Base-by-base conservation (phyloP, 2,797 vertebrate genomes). In the Muscicapa striata region DNA sequence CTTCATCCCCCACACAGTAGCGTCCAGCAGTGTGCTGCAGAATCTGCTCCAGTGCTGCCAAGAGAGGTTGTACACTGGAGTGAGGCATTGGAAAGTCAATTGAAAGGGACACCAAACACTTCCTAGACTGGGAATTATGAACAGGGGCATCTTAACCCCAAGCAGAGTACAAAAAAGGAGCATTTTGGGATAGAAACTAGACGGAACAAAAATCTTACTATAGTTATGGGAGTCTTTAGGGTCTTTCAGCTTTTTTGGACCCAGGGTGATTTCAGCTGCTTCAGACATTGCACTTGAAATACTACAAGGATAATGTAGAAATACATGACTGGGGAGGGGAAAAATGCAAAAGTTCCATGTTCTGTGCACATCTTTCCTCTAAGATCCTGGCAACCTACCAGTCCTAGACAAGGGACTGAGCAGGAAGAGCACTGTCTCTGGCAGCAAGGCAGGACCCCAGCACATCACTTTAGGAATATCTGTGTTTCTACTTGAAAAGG, bases 1-100 rank as follows among this genome's bases (percentile, higher is more conserved):
- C 99, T 98, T 99, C 98, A 51, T 99, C 97, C 4, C 98, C 99
- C 15, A 99, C 98, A 52, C 99, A 99, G 94, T 98, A 99, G 80
- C 74, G 97, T 46, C 99, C 99, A 3, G 99, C 98, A 4, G 99
- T 99, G 92, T 98, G 94, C 96, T 98, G 98, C 85, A 99, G 97
- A 82, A 99, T 96, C 70, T 97, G 97, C 92, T 99, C 99, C 68
- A 99, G 97, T n/a, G 99, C 99, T 99, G 96, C 75, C 23, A 78
- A 94, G 74, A 97, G 70, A 96, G 40, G 41, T 57, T 54, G 58
- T 66, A 88, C 18, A 78, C 18, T 54, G 51, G 54, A 52, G 12
- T 95, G 69, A 94, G 78, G 62, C 83, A 94, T 5, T 46, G 43
- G 30, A 69, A 77, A 58, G 45, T 52, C 54, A 64, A 66, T 78